Evolutionary conservation across 2,888 invertebrate genomes (phyloP).

Genomic region (Harpalus rufipes): DNA sequence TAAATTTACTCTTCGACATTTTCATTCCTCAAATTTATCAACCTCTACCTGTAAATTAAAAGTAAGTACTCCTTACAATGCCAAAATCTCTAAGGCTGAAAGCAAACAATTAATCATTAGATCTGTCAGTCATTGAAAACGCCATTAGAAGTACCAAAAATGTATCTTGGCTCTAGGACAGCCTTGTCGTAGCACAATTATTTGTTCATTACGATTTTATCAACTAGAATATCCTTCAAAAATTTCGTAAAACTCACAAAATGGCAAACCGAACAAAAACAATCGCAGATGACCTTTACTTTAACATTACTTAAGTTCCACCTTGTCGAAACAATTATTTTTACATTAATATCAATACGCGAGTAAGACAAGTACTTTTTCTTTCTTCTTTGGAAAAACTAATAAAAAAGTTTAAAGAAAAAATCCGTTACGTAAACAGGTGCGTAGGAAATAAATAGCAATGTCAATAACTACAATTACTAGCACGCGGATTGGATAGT

Average conservation of each 20-base stretch:
- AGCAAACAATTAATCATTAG: slow-evolving; percentile 18
- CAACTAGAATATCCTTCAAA: slow-evolving; percentile 61
- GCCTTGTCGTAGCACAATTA: slow-evolving; percentile 54
- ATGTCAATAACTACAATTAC: slow-evolving; percentile 43
- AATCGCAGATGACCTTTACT: slow-evolving; percentile 58
- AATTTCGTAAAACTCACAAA: slow-evolving; percentile 57
- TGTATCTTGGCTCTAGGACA: slow-evolving; percentile 21
- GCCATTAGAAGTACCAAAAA: slow-evolving; percentile 30
- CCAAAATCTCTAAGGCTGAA: not conserved
- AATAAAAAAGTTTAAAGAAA: slow-evolving; percentile 34
- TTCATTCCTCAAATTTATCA: too few species aligned
- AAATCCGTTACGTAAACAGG: slow-evolving; percentile 56
- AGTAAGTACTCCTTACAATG: not conserved
- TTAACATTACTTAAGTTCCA: slow-evolving; percentile 54
- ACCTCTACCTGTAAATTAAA: too few species aligned
- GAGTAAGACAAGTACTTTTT: slow-evolving; percentile 55
- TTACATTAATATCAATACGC: slow-evolving; percentile 60
- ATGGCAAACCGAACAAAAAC: slow-evolving; percentile 48
- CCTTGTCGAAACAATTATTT: slow-evolving; percentile 62
- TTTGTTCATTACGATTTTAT: slow-evolving; percentile 57
- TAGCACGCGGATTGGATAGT: slow-evolving; percentile 34
- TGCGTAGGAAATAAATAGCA: slow-evolving; percentile 35
- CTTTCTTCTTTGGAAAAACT: slow-evolving; percentile 51
- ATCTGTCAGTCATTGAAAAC: slow-evolving; percentile 22
- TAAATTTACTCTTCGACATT: too few species aligned